Percentiles rank a stretch among this genome's conserved stretches.
Conservation (phyloP, 92 coral and sea anemone genomes). For the Blastomussa wellsi region DNA sequence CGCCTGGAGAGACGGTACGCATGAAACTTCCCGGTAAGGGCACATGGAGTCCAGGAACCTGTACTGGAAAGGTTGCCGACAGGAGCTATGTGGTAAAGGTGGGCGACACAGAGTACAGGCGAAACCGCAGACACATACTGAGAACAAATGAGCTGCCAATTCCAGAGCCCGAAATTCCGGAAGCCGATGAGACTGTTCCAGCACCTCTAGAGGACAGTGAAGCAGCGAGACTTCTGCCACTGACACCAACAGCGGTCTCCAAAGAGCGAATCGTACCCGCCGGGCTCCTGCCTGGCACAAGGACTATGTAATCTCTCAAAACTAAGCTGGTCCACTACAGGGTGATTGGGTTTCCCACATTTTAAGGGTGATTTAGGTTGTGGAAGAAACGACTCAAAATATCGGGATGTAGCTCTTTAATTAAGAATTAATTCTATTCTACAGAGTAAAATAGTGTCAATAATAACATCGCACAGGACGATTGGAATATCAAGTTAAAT, state of each 20-base stretch:
- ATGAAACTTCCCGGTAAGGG: slow-evolving; percentile 58
- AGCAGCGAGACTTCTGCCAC: background rate
- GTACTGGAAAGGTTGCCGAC: slow-evolving; percentile 23
- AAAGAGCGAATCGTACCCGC: slow-evolving; percentile 6
- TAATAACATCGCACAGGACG: no score
- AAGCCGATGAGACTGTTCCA: background rate
- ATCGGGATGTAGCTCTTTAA: no score
- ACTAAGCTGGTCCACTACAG: background rate
- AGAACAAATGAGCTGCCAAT: slow-evolving; percentile 24
- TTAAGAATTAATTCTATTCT: no score
- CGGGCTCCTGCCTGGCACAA: slow-evolving; percentile 40
- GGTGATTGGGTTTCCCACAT: no score
- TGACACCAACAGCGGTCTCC: slow-evolving; percentile 20
- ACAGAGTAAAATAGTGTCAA: no score
- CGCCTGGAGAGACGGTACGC: no score
- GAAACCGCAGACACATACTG: no score
- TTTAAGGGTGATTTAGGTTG: no score
- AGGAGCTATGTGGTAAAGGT: slow-evolving; percentile 50
- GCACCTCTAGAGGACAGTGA: background rate
- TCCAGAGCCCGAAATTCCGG: background rate
- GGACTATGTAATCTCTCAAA: slow-evolving; percentile 13
- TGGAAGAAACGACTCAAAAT: no score
- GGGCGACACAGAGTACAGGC: slow-evolving; percentile 43
- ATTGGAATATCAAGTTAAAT: no score
- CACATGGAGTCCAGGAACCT: slow-evolving; percentile 37